A percentile compares a stretch with the other conserved stretches of the same genome.
Conservation (phyloP, 1,140 invertebrate species). For the Thaumetopoea pityocampa region DNA sequence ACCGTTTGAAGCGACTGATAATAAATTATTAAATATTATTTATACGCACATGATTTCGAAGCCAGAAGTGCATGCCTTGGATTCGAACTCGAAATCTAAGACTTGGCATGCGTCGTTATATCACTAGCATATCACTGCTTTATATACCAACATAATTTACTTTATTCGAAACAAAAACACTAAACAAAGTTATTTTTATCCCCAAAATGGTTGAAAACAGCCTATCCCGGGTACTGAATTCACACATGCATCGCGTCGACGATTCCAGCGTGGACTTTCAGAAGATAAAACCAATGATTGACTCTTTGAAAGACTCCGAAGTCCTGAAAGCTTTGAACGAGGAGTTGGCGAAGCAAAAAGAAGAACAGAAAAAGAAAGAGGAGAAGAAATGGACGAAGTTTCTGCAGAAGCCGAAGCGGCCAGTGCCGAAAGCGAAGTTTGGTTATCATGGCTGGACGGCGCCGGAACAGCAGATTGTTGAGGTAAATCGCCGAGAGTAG, state of each 20-base stretch:
- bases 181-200: slow-evolving; percentile 12
- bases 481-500: too few relatives aligned
- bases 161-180: slow-evolving; percentile 4
- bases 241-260: slow-evolving; percentile 54
- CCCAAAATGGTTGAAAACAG: slow-evolving; percentile 42
- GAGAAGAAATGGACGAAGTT: slow-evolving; percentile 83
- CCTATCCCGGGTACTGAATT: slow-evolving; percentile 43
- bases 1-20: too few relatives aligned
- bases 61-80: too few relatives aligned
- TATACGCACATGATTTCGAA: too few relatives aligned
- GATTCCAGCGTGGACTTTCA: slow-evolving; percentile 80
- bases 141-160: too few relatives aligned
- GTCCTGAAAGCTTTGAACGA: slow-evolving; percentile 81
- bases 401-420: slow-evolving; percentile 81
- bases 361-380: slow-evolving; percentile 74
- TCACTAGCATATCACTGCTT: too few relatives aligned
- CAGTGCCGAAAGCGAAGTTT: slow-evolving; percentile 76
- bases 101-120: too few relatives aligned
- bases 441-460: slow-evolving; percentile 32
- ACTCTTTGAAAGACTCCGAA: slow-evolving; percentile 81
- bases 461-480: slow-evolving; percentile 21
- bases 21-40: too few relatives aligned
- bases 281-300: slow-evolving; percentile 79
- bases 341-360: slow-evolving; percentile 62
- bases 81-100: too few relatives aligned